Evolutionary conservation across 2,888 invertebrate species (phyloP).

Genomic region (Octodonta nipae): DNA sequence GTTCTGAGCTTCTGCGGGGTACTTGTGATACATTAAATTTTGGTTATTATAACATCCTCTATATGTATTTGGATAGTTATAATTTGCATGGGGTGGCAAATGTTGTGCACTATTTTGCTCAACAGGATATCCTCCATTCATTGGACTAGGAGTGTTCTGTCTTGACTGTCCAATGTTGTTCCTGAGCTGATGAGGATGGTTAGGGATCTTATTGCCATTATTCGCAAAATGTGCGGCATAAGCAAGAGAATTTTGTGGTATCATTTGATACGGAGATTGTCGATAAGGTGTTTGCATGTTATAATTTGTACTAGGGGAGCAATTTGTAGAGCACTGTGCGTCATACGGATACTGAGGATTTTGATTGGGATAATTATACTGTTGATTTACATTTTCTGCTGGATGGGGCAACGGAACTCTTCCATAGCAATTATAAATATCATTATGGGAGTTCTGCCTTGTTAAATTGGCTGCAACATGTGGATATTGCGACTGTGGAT

Average conservation of each 20-base stretch:
- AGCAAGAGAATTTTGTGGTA: conserved; percentile 19
- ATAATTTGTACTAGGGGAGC: conserved; percentile 6
- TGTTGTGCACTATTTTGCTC: too few relatives aligned
- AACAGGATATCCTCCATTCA: conserved; percentile 14
- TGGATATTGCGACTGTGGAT: conserved; percentile 10
- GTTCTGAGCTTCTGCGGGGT: background rate
- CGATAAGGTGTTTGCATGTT: conserved; percentile 14
- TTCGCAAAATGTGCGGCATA: conserved; percentile 2
- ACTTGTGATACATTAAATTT: background rate
- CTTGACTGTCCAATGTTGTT: conserved; percentile 15
- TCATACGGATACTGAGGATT: conserved; percentile 9
- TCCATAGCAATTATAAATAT: conserved; percentile 6
- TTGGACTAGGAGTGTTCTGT: conserved; percentile 20
- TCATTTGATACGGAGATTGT: conserved; percentile 27
- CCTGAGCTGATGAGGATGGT: conserved; percentile 11
- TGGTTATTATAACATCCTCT: conserved; percentile 6
- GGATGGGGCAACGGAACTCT: conserved; percentile 7
- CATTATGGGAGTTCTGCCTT: conserved; percentile 6
- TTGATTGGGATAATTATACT: conserved; percentile 8
- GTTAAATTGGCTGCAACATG: conserved; percentile 1
- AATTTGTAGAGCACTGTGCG: conserved; percentile 9
- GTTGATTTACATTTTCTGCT: too few relatives aligned
- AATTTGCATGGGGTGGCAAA: conserved; percentile 26
- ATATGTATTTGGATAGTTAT: conserved; percentile 17
- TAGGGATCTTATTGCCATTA: conserved; percentile 5